Percentiles rank a stretch among this genome's conserved stretches.
phyloP scores from a whole-genome alignment of 2,113 vertebrate genomes.

The Bostrychus sinensis region DNA sequence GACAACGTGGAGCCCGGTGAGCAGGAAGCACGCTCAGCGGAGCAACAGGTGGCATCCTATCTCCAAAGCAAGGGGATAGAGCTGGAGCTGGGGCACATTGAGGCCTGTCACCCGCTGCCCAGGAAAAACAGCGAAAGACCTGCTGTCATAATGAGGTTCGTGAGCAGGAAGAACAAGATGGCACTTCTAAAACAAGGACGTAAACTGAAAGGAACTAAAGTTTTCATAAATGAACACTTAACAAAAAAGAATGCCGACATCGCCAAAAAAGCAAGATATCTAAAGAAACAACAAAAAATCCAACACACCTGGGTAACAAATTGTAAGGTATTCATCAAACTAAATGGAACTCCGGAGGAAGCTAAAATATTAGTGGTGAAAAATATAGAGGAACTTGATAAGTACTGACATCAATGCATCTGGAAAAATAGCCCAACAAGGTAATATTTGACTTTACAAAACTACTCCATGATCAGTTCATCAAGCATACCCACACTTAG shows the following conservation, averaged over 20 bases:
- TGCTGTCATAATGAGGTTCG: neutral
- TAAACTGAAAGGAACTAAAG: neutral
- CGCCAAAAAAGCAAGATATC: neutral
- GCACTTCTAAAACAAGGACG: conserved; percentile 1
- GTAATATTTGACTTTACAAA: too few relatives aligned
- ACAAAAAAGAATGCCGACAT: conserved; percentile 1
- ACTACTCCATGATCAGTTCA: too few relatives aligned
- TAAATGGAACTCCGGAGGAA: too few relatives aligned
- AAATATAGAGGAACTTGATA: too few relatives aligned
- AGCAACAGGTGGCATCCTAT: too few relatives aligned
- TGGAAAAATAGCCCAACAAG: too few relatives aligned
- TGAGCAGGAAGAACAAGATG: neutral
- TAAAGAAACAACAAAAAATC: neutral
- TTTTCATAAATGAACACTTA: neutral
- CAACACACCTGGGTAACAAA: neutral
- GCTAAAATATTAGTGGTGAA: too few relatives aligned
- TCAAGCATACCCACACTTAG: too few relatives aligned
- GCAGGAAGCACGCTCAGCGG: too few relatives aligned
- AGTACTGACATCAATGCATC: too few relatives aligned
- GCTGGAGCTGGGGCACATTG: neutral
- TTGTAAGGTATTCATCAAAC: too few relatives aligned
- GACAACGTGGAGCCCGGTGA: neutral
- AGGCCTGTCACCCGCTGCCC: neutral
- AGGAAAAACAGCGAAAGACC: neutral
- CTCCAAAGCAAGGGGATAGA: too few relatives aligned